Evolutionary conservation across 1,140 invertebrate genomes (phyloP).

Genomic region (Aphelinus certus): DNA sequence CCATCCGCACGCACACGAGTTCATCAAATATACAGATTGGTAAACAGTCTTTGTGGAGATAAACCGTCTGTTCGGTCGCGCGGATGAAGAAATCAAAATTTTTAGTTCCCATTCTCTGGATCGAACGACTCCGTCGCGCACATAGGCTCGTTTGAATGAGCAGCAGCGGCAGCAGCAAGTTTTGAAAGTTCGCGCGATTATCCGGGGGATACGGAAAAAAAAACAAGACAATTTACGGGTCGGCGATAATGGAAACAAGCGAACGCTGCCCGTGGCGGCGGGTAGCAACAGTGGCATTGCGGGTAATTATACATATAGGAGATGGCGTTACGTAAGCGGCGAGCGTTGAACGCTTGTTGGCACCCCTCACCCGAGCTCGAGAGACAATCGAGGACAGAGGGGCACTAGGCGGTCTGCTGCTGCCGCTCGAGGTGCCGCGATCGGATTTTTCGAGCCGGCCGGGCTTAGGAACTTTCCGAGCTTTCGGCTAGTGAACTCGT

Average conservation of each 20-base stretch:
- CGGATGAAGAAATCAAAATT: no score
- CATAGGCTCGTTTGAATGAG: no score
- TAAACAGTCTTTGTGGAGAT: no score
- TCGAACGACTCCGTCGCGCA: no score
- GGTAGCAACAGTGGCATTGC: neutral
- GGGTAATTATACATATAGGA: slow-evolving; percentile 49
- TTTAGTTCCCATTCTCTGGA: no score
- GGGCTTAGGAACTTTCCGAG: neutral
- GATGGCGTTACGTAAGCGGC: slow-evolving; percentile 53
- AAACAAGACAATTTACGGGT: neutral
- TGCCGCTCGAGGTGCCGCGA: slow-evolving; percentile 42
- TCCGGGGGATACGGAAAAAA: neutral
- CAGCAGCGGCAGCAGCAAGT: neutral
- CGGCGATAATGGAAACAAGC: neutral
- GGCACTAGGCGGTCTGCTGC: slow-evolving; percentile 63
- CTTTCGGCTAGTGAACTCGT: no score
- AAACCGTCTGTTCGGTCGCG: no score
- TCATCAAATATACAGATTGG: no score
- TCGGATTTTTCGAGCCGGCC: slow-evolving; percentile 21
- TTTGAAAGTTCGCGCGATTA: neutral
- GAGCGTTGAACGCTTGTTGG: slow-evolving; percentile 43
- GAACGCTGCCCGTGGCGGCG: neutral
- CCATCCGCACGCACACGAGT: no score
- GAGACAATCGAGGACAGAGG: slow-evolving; percentile 13
- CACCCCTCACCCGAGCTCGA: slow-evolving; percentile 47